Conservation (phyloP, 1,140 invertebrate genomes). For the Papilio helenus region DNA sequence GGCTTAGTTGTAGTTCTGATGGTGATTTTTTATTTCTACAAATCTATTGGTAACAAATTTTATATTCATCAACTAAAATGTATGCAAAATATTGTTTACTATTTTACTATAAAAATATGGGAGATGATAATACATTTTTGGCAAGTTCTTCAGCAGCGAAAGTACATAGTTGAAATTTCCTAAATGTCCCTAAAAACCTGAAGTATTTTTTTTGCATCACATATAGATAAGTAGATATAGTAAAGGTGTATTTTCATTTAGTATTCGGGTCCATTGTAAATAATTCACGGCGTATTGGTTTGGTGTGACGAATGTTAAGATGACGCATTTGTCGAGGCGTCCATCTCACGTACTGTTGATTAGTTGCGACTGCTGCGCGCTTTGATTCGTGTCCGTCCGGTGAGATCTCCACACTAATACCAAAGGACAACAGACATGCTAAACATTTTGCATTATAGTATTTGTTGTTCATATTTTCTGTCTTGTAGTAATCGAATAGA, state of each 20-base stretch:
- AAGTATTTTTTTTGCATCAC: too few species aligned
- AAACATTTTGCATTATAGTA: constrained; percentile 41
- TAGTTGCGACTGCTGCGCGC: constrained; percentile 47
- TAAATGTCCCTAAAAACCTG: too few species aligned
- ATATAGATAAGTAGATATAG: too few species aligned
- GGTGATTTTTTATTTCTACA: too few species aligned
- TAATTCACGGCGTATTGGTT: constrained; percentile 26
- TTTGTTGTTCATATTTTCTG: background rate
- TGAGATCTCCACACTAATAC: constrained; percentile 40
- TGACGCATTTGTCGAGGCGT: constrained; percentile 45
- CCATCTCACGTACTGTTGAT: constrained; percentile 50
- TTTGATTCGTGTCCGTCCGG: constrained; percentile 56
- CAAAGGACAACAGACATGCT: constrained; percentile 48
- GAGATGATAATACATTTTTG: too few species aligned
- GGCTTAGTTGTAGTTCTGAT: too few species aligned
- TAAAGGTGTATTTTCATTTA: background rate
- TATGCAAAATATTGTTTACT: too few species aligned
- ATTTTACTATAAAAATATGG: too few species aligned
- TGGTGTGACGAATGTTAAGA: constrained; percentile 27
- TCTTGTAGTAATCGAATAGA: background rate
- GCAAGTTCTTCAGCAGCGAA: too few species aligned
- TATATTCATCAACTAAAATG: too few species aligned
- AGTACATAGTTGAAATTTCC: too few species aligned
- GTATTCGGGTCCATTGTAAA: constrained; percentile 18
- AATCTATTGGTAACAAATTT: too few species aligned